Evolutionary conservation across 2,797 vertebrate genomes (phyloP).

Genomic region (Natrix natrix): DNA sequence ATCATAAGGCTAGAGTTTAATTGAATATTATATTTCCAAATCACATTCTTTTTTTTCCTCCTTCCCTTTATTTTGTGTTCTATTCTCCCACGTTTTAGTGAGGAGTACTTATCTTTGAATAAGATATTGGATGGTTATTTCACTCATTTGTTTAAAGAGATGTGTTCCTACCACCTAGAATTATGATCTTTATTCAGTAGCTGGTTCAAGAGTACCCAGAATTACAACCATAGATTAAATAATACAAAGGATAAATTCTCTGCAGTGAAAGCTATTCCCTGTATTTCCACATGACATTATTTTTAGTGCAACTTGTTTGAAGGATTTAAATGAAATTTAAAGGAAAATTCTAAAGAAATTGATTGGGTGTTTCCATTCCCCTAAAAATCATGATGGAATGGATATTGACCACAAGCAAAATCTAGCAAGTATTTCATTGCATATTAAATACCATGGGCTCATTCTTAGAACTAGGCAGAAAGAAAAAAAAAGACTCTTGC

Average conservation of each 20-base stretch:
- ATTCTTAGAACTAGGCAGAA: background rate
- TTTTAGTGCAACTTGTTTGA: background rate
- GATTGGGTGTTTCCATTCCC: background rate
- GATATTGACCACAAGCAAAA: background rate
- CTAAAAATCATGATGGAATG: background rate
- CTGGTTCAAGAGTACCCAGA: background rate
- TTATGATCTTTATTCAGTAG: background rate
- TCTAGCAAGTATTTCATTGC: background rate
- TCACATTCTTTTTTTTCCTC: background rate
- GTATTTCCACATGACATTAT: background rate
- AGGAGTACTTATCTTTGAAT: background rate
- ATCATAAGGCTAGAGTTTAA: conserved; percentile 7
- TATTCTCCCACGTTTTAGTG: background rate
- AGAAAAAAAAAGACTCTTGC: background rate
- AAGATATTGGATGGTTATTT: background rate
- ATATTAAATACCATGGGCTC: background rate
- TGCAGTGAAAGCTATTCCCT: background rate
- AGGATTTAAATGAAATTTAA: background rate
- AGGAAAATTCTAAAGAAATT: background rate
- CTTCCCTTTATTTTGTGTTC: background rate
- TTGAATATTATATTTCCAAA: background rate
- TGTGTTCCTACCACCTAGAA: background rate
- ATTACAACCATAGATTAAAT: background rate
- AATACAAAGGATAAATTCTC: background rate
- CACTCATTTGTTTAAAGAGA: background rate